Percentiles rank a stretch among this genome's conserved stretches.
phyloP scores from a whole-genome alignment of 2,888 invertebrate genomes.

The Blomia tropicalis region DNA sequence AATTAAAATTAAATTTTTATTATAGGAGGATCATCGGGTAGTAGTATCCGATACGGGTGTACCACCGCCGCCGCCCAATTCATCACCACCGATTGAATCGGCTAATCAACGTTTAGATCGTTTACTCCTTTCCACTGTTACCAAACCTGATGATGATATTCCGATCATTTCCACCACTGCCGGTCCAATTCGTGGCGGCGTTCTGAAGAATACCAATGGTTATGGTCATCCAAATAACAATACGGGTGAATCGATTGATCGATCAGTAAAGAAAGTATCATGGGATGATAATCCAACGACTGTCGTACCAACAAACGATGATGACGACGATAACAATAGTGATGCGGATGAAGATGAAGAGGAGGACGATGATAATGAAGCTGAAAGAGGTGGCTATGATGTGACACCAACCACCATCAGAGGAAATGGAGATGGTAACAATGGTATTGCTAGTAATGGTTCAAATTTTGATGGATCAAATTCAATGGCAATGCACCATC shows the following conservation, averaged over 20 bases:
- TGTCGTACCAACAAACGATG: not conserved
- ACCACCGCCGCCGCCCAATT: constrained; percentile 33
- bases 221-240: not conserved
- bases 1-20: constrained; percentile 8
- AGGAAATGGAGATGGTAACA: not conserved
- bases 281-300: constrained; percentile 23
- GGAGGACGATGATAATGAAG: not conserved
- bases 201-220: constrained; percentile 20
- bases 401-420: not conserved
- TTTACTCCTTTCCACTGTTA: constrained; percentile 17
- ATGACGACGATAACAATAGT: not conserved
- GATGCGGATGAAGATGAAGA: constrained; percentile 11
- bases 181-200: not conserved
- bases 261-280: constrained; percentile 23
- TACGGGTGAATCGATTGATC: not conserved
- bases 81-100: constrained; percentile 31
- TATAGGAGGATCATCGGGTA: not conserved
- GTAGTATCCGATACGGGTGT: constrained; percentile 34
- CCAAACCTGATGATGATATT: not conserved
- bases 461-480: constrained; percentile 30
- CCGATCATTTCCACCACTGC: not conserved
- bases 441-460: not conserved
- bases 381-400: not conserved
- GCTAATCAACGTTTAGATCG: constrained; percentile 27
- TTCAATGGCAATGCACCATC: not conserved